Conservation (phyloP, 92 coral and sea anemone genomes). For the Porites rus region DNA sequence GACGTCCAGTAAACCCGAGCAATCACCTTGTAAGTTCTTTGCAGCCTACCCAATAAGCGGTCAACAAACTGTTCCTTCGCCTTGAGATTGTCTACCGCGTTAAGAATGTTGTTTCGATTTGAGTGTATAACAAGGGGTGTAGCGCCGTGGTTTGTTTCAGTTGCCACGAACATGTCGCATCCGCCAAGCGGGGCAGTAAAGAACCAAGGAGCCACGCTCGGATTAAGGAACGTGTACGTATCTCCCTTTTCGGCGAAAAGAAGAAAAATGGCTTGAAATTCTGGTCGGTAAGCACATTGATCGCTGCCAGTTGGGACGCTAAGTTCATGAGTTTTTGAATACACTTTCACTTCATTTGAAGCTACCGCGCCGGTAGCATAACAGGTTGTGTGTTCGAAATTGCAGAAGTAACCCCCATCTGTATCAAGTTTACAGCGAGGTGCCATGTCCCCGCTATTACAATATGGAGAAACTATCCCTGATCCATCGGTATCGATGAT, state of each 20-base stretch:
- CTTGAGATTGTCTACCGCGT: not conserved
- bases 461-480: no score
- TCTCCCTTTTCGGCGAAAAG: not conserved
- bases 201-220: not conserved
- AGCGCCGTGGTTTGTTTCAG: not conserved
- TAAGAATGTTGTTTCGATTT: not conserved
- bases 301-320: not conserved
- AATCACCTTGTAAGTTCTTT: not conserved
- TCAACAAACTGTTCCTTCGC: not conserved
- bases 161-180: conserved; percentile 5
- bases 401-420: no score
- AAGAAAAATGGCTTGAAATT: not conserved
- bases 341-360: not conserved
- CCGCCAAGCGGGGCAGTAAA: not conserved
- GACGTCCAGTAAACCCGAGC: not conserved
- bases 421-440: no score
- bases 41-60: not conserved
- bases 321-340: not conserved
- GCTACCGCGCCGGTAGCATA: no score
- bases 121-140: not conserved
- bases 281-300: not conserved
- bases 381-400: no score
- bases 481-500: no score
- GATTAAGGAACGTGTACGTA: not conserved
- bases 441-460: no score